These are phyloP conservation scores for Campoplex capitator DNA, from an alignment of 2,888 invertebrate genomes.

Conservation along the genomic window DNA sequence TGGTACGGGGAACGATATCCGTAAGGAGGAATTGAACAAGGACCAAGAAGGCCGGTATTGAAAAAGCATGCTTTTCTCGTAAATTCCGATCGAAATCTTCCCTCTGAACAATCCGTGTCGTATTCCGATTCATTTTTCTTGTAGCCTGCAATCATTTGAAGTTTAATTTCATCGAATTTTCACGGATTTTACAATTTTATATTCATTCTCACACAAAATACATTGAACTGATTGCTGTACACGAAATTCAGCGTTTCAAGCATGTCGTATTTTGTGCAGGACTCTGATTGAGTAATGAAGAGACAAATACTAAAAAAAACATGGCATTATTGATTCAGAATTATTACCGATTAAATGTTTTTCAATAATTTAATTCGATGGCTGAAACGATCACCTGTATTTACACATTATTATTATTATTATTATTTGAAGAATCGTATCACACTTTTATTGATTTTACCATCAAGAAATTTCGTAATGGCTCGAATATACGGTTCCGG, in stretches of 20 bases:
- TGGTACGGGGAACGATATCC: conserved; percentile 74
- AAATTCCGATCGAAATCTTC: conserved; percentile 3
- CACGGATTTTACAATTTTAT: neutral
- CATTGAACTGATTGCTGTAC: neutral
- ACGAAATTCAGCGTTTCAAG: no score
- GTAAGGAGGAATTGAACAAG: conserved; percentile 77
- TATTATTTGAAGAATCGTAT: neutral
- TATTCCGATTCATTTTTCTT: conserved; percentile 70
- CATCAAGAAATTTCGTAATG: conserved; percentile 73
- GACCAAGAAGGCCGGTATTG: conserved; percentile 73
- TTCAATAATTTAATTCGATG: no score
- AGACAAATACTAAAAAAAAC: neutral
- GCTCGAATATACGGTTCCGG: conserved; percentile 72
- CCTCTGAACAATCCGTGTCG: conserved; percentile 70
- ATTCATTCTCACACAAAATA: neutral
- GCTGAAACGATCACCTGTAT: neutral
- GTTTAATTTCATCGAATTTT: neutral
- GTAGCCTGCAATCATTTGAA: conserved; percentile 71
- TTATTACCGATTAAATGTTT: neutral
- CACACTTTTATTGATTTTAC: conserved; percentile 64
- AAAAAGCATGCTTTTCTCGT: conserved; percentile 76
- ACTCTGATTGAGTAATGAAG: neutral
- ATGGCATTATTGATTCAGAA: neutral
- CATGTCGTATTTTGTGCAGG: neutral
- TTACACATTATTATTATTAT: neutral